These are phyloP conservation scores for Pseudopleuronectes americanus DNA, from an alignment of 2,797 vertebrate genomes.

Conservation along the genomic window DNA sequence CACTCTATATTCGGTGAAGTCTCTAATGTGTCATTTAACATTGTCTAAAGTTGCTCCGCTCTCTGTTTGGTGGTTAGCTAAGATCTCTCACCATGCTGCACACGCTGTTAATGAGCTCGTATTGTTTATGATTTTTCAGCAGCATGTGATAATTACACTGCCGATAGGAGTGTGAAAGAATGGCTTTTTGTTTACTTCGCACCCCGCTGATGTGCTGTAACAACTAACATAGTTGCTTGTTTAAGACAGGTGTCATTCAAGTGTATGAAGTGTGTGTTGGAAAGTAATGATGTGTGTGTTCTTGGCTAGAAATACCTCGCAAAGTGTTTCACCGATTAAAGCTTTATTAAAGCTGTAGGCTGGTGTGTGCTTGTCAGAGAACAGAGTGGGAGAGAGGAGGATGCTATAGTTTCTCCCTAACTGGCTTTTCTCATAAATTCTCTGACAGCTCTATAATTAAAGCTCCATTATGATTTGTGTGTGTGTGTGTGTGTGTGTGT, in stretches of 20 bases:
- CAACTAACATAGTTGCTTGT: too few relatives aligned
- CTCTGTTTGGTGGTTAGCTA: constrained; percentile 22
- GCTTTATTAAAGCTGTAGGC: constrained; percentile 27
- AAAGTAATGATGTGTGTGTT: neutral
- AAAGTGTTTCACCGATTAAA: constrained; percentile 32
- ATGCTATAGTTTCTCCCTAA: constrained; percentile 61
- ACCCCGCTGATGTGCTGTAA: constrained; percentile 27
- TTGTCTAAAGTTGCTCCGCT: too few relatives aligned
- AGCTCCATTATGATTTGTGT: constrained; percentile 66
- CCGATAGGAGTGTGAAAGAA: constrained; percentile 73
- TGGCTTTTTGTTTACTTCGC: constrained; percentile 67
- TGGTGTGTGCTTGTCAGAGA: constrained; percentile 39
- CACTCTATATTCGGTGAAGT: constrained; percentile 36
- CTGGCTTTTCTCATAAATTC: constrained; percentile 68
- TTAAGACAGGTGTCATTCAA: constrained; percentile 50
- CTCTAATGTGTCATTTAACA: constrained; percentile 12
- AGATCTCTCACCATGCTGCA: constrained; percentile 68
- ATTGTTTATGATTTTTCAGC: constrained; percentile 81
- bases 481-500: constrained; percentile 44
- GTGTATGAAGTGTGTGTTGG: constrained; percentile 20
- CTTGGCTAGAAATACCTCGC: constrained; percentile 5
- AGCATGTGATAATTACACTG: constrained; percentile 81
- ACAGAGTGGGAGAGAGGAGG: constrained; percentile 42
- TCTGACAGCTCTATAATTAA: constrained; percentile 77
- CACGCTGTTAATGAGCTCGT: constrained; percentile 77